phyloP scores from a whole-genome alignment of 2,888 invertebrate genomes.

The Pandemis heparana region DNA sequence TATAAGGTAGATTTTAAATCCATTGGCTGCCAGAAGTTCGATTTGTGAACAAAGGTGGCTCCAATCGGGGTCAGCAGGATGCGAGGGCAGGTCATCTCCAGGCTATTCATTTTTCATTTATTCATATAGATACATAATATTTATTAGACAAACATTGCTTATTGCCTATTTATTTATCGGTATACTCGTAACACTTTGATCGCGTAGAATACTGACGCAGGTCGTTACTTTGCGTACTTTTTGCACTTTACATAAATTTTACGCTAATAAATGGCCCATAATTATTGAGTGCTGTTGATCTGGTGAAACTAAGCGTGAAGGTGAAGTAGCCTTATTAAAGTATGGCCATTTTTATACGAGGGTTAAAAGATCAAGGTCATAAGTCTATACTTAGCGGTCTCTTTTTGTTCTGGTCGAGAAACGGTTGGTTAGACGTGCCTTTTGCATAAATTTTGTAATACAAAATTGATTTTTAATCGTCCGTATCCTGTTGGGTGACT shows the following conservation, averaged over 20 bases:
- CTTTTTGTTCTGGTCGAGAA: not conserved
- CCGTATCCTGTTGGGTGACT: no score
- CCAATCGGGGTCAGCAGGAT: not conserved
- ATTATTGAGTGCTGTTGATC: constrained; percentile 2
- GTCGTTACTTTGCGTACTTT: not conserved
- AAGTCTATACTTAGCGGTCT: not conserved
- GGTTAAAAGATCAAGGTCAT: not conserved
- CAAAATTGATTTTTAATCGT: no score
- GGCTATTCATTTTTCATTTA: no score
- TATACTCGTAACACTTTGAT: not conserved
- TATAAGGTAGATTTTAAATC: constrained; percentile 2
- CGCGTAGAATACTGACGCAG: not conserved
- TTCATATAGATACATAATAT: no score
- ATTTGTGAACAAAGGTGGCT: not conserved
- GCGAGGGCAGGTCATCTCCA: constrained; percentile 7
- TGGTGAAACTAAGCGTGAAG: constrained; percentile 8
- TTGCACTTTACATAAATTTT: not conserved
- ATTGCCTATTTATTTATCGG: no score
- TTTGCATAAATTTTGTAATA: not conserved
- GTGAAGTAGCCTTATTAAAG: not conserved
- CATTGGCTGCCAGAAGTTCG: not conserved
- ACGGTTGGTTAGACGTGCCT: not conserved
- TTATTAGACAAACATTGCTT: no score
- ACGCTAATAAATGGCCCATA: not conserved
- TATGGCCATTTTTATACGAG: no score